Conservation (phyloP, 2,113 vertebrate species). For the Pseudopipra pipra region DNA sequence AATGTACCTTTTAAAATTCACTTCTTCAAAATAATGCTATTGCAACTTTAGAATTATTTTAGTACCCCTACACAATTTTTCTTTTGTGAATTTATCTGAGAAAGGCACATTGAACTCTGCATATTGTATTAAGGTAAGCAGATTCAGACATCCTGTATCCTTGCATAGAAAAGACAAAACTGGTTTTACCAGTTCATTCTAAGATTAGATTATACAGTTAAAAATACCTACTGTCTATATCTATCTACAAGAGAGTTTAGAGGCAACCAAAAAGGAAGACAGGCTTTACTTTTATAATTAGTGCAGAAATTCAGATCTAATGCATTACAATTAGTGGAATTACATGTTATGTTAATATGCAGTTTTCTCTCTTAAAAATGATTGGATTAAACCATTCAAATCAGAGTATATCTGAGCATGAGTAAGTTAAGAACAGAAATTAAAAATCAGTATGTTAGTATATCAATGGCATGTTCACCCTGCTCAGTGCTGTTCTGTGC, state of each 20-base stretch:
- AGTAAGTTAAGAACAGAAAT: neutral
- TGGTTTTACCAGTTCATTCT: neutral
- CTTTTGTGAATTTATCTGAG: neutral
- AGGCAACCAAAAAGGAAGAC: neutral
- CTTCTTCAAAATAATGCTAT: neutral
- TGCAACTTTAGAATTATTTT: neutral
- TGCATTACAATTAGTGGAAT: neutral
- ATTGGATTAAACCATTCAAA: neutral
- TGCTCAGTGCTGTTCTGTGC: neutral
- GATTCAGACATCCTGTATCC: neutral
- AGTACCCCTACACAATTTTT: neutral
- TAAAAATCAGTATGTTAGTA: neutral
- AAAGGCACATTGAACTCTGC: neutral
- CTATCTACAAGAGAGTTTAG: neutral
- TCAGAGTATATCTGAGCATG: neutral
- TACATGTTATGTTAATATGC: neutral
- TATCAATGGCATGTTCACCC: neutral
- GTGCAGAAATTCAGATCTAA: neutral
- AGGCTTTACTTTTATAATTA: neutral
- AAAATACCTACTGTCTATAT: neutral
- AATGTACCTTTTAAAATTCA: neutral
- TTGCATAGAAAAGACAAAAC: neutral
- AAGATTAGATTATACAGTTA: neutral
- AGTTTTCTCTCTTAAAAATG: neutral
- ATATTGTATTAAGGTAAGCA: neutral